Base-by-base conservation (phyloP, 2,797 vertebrate species). In the Gadopsis bispinosus region DNA sequence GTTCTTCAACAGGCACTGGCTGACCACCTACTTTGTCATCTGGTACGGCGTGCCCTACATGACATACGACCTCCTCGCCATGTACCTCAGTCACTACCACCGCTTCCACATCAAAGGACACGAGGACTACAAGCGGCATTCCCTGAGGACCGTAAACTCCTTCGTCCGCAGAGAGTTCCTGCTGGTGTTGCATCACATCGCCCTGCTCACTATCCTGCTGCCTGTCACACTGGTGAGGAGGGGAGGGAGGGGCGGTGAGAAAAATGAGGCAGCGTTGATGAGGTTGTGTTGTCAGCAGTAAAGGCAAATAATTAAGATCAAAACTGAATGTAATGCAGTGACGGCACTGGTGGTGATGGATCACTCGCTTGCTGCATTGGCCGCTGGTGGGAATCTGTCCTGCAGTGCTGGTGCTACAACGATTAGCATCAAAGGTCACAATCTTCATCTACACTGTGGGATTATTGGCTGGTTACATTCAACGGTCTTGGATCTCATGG, bases 51-150 rank as follows among this genome's bases (percentile, higher is more conserved):
- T 96, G 20, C 97, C 98, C 37, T 99, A 99, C 93, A 99, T 99
- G 98, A 93, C 96, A 5, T 99, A 99, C 0, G 98, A 99, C 93
- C 92, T 96, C 80, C 97, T 96, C 0, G 96, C 97, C 90, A 99
- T 99, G 98, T 99, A 98, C 92, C 95, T 99, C 76, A 98, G 97
- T 83, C 97, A 99, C 88, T 98, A 96, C 96, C 94, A 97, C 93
- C 97, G 96, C 89, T 96, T 95, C 91, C 91, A 64, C 54, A 95
- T 97, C 63, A 95, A 93, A 83, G 95, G 95, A 0, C 89, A 94
- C 0, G 80, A 83, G 51, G 95, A 96, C 86, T 96, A 95, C 87
- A 93, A 92, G 90, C 93, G 90, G 83, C 95, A 97, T 51, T 95
- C 96, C 0, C 90, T 96, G 87, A 88, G 81, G 83, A 96, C 95